Evolutionary conservation across 2,888 invertebrate species (phyloP).

Genomic region (Aporophyla lueneburgensis): DNA sequence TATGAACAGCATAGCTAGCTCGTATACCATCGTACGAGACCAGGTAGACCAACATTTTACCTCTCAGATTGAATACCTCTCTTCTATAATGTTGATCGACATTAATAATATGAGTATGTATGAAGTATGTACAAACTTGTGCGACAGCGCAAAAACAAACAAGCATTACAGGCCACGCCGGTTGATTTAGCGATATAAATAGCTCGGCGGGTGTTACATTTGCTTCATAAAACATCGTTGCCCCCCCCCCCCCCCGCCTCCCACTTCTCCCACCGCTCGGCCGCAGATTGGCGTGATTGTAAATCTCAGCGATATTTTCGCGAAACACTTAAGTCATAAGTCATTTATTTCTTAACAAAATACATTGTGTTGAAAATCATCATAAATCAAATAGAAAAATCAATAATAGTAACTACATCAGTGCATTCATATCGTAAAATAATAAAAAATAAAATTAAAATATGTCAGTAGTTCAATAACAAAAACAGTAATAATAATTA

Average conservation of each 20-base stretch:
- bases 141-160: not conserved
- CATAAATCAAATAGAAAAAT: too few relatives aligned
- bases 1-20: not conserved
- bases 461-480: too few relatives aligned
- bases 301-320: slow-evolving; percentile 17
- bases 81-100: not conserved
- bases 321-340: slow-evolving; percentile 39
- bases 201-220: not conserved
- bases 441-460: too few relatives aligned
- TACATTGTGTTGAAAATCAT: too few relatives aligned
- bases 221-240: not conserved
- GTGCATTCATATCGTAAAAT: too few relatives aligned
- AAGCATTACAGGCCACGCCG: not conserved
- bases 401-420: too few relatives aligned
- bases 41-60: not conserved
- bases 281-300: slow-evolving; percentile 39
- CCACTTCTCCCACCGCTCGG: not conserved
- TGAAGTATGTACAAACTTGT: not conserved
- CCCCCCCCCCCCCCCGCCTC: not conserved
- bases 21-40: not conserved
- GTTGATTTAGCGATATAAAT: slow-evolving; percentile 15
- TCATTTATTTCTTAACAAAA: too few relatives aligned
- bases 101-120: not conserved
- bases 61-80: not conserved
- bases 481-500: too few relatives aligned